These are phyloP conservation scores for Ophioderma brevispina DNA, from an alignment of 35 echinoderm and acorn worm genomes.

Conservation along the genomic window DNA sequence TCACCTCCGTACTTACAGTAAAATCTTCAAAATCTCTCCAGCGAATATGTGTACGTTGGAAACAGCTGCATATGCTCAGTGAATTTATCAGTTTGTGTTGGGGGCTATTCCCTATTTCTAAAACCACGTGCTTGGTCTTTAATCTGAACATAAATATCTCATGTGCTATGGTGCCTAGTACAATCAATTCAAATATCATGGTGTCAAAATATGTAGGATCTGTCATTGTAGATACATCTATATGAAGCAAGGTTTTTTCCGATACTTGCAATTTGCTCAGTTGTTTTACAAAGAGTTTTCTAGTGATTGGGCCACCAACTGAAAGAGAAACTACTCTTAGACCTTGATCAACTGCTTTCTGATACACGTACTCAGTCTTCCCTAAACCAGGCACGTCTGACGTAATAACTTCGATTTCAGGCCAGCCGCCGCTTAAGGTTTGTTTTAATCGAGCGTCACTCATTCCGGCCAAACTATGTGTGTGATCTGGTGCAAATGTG, in stretches of 20 bases:
- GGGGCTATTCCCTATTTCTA: constrained; percentile 28
- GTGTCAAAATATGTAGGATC: constrained; percentile 6
- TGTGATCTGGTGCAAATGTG: not conserved
- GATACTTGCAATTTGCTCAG: not conserved
- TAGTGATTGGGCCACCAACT: constrained; percentile 10
- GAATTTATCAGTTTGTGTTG: not conserved
- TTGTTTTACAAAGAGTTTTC: not conserved
- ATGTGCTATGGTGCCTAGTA: not conserved
- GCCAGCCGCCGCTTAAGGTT: not conserved
- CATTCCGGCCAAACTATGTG: constrained; percentile 8
- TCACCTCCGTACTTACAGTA: constrained; percentile 4
- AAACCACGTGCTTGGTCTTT: not conserved
- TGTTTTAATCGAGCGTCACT: not conserved
- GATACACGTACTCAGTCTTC: constrained; percentile 25
- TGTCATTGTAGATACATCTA: constrained; percentile 4
- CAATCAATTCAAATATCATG: constrained; percentile 21
- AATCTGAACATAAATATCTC: not conserved
- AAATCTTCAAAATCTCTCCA: constrained; percentile 26
- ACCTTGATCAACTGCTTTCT: not conserved
- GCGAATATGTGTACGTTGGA: not conserved
- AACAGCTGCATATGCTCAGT: constrained; percentile 3
- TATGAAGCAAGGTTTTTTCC: not conserved
- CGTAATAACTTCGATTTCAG: constrained; percentile 23
- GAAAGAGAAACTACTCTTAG: not conserved
- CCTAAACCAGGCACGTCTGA: constrained; percentile 27